Percentiles rank a stretch among this genome's conserved stretches.
These are phyloP conservation scores for Aramus guarauna DNA, from an alignment of 2,113 vertebrate genomes.

Conservation along the genomic window DNA sequence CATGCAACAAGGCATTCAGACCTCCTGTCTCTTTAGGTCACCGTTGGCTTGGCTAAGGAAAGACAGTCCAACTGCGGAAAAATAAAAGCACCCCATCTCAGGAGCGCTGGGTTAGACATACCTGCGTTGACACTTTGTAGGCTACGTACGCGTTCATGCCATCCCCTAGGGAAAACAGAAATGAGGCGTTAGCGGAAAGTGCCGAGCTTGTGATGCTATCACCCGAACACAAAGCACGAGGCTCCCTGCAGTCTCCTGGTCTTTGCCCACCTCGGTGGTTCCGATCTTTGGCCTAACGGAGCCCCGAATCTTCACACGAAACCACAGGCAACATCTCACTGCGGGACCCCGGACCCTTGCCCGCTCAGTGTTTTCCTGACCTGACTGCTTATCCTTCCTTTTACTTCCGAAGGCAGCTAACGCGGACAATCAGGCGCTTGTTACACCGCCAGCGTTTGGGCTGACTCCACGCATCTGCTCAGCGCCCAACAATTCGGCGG, in stretches of 20 bases:
- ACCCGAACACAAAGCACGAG: neutral
- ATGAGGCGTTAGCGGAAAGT: neutral
- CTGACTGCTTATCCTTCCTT: constrained; percentile 23
- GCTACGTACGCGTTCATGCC: constrained; percentile 98
- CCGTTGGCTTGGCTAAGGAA: neutral
- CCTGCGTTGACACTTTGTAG: constrained; percentile 96
- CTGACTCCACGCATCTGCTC: constrained; percentile 62
- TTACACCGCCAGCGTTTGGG: constrained; percentile 35
- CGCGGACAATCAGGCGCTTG: constrained; percentile 57
- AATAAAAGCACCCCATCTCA: neutral
- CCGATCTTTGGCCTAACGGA: neutral
- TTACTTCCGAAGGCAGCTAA: constrained; percentile 26
- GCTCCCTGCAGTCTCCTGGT: neutral
- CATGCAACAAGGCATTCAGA: neutral
- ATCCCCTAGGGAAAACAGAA: constrained; percentile 77
- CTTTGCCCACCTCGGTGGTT: neutral
- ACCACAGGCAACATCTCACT: neutral
- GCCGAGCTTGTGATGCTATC: neutral
- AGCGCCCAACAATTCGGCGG: constrained; percentile 57
- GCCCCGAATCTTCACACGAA: neutral
- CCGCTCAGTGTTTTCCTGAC: neutral
- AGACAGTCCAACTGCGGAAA: neutral
- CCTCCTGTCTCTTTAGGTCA: neutral
- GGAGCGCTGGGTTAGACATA: constrained; percentile 8
- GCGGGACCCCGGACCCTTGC: neutral